Conservation (phyloP, 2,113 vertebrate genomes). For the Atractosteus spatula region DNA sequence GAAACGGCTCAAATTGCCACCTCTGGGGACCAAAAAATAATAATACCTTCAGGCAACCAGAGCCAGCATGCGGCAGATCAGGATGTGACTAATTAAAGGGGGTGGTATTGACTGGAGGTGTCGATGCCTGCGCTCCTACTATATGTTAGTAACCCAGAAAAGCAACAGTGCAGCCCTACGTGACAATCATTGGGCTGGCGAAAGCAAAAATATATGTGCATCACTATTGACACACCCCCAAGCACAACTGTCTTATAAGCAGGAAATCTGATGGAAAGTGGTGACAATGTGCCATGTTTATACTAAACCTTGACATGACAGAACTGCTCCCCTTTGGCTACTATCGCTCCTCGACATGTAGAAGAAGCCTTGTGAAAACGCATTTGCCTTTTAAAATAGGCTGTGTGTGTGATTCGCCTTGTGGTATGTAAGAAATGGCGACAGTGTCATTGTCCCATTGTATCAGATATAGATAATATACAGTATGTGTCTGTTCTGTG, state of each 20-base stretch:
- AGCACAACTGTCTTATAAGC: constrained; percentile 31
- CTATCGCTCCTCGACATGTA: constrained; percentile 21
- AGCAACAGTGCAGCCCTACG: no score
- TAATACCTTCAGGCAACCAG: constrained; percentile 9
- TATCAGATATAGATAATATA: no score
- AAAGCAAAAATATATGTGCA: not conserved
- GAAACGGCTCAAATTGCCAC: not conserved
- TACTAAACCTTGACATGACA: not conserved
- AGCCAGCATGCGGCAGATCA: no score
- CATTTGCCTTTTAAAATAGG: constrained; percentile 20
- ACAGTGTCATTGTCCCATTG: not conserved
- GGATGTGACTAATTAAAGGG: no score
- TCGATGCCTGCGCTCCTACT: no score
- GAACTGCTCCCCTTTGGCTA: constrained; percentile 5
- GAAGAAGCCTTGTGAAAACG: not conserved
- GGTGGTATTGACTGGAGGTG: no score
- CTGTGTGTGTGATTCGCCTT: constrained; percentile 29
- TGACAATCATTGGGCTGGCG: no score
- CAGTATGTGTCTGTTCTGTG: no score
- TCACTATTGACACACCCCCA: constrained; percentile 38
- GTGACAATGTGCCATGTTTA: constrained; percentile 7
- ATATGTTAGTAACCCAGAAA: no score
- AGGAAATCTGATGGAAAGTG: no score
- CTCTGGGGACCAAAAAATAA: not conserved
- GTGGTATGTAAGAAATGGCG: constrained; percentile 43